Conservation (phyloP, 2,113 vertebrate genomes). For the Clarias gariepinus region DNA sequence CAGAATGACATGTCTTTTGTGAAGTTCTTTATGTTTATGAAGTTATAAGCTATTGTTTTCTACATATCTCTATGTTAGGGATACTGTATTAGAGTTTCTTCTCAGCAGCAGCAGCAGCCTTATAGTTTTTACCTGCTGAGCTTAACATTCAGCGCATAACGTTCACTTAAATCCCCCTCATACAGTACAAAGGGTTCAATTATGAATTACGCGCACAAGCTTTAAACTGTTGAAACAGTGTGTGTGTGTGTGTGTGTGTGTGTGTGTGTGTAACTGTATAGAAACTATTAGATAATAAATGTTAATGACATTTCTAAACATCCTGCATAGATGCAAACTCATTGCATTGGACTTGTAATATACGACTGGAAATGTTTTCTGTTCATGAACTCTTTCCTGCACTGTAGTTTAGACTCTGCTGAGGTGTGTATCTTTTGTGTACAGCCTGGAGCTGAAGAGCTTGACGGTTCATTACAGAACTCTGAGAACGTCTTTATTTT, state of each 20-base stretch:
- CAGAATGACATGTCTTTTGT: background rate
- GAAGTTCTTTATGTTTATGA: background rate
- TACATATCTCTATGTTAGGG: background rate
- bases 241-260: too few relatives aligned
- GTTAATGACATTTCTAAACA: constrained; percentile 13
- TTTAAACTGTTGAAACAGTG: background rate
- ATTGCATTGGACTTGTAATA: constrained; percentile 21
- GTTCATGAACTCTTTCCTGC: constrained; percentile 43
- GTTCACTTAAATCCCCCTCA: background rate
- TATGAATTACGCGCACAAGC: background rate
- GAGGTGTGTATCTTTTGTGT: constrained; percentile 56
- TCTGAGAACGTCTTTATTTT: constrained; percentile 58
- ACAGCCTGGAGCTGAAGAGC: constrained; percentile 53
- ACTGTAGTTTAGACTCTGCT: constrained; percentile 51
- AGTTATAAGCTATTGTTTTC: constrained; percentile 4
- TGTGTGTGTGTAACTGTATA: background rate
- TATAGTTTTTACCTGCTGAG: background rate
- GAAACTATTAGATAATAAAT: constrained; percentile 16
- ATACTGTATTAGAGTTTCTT: background rate
- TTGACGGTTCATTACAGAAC: constrained; percentile 60
- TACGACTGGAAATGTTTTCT: constrained; percentile 31
- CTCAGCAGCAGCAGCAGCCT: background rate
- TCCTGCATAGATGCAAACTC: background rate
- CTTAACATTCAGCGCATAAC: background rate
- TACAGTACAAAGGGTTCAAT: background rate